Conservation (phyloP, 2,888 invertebrate genomes). For the Sarcophaga subvicina region DNA sequence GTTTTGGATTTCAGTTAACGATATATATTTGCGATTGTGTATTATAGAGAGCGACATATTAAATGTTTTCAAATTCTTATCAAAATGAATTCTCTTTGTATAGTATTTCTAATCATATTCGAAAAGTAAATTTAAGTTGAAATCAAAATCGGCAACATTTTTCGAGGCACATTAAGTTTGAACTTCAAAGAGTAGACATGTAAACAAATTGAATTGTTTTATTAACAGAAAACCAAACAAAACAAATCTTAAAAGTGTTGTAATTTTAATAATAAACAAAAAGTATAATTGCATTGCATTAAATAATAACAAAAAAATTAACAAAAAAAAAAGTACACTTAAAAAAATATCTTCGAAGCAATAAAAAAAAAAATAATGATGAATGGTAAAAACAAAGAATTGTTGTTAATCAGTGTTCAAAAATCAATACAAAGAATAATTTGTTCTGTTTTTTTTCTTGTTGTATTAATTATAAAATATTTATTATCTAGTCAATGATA, state of each 20-base stretch:
- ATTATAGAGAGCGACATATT: too few relatives aligned
- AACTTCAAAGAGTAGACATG: constrained; percentile 39
- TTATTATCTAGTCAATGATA: not conserved
- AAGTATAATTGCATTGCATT: not conserved
- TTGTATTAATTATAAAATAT: too few relatives aligned
- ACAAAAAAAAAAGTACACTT: not conserved
- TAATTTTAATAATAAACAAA: not conserved
- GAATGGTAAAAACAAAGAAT: not conserved
- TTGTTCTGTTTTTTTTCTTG: too few relatives aligned
- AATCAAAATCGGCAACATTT: constrained; percentile 1
- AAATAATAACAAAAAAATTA: not conserved
- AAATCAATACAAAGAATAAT: not conserved
- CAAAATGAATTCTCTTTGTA: constrained; percentile 1
- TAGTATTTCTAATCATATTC: constrained; percentile 5
- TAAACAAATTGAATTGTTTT: not conserved
- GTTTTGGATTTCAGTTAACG: too few relatives aligned
- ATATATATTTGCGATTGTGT: too few relatives aligned
- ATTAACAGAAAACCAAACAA: not conserved
- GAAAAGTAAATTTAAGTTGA: not conserved
- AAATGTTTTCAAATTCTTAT: too few relatives aligned
- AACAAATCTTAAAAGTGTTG: not conserved
- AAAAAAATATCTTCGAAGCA: not conserved
- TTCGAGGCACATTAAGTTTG: constrained; percentile 20
- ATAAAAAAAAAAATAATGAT: not conserved
- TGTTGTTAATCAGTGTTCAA: not conserved